Base-by-base conservation (phyloP, 2,888 invertebrate species). In the Dasysyrphus albostriatus region DNA sequence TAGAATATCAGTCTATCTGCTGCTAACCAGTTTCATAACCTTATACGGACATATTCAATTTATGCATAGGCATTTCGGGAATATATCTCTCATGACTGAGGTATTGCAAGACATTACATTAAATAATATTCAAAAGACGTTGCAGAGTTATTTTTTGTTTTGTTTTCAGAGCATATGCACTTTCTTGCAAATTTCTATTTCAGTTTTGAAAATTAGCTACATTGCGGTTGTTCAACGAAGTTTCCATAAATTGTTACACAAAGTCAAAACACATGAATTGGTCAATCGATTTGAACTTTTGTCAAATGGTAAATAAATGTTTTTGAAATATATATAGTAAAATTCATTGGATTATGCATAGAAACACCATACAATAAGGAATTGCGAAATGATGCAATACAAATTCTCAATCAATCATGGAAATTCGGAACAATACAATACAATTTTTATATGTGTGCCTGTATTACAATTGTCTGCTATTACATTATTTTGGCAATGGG, bases 401-500 rank as follows among this genome's bases (percentile, higher is more conserved):
- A 51, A 0, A 90, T 89, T 37, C 89, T 91, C 81, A 83, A 89
- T n/a, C 37, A 82, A 0, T 87, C 87, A 7, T 91, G 91, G 91
- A 88, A 74, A 37, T 88, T 80, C 44, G 90, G 88, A 8, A 89
- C 89, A 6, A 87, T 85, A 2, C 91, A 91, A 72, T 77, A 91
- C 49, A 29, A 91, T 49, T 90, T 89, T 75, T 92, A 89, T 56
- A 69, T 90, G 12, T 77, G 59, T n/a, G 39, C 83, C 54, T 90
- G 90, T 59, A 39, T 39, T 3, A 80, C 70, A n/a, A 80, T 90
- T 9, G 0, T 63, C 75, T 12, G 8, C 47, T 90, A 90, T 59
- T 92, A 91, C 47, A 89, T 89, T 32, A 42, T 90, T 24, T 67
- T n/a, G 9, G 88, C 90, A 0, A 16, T 90, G 12, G 82, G 84